These are phyloP conservation scores for Grammomys surdaster DNA, from an alignment of 2,113 vertebrate genomes.

Conservation along the genomic window DNA sequence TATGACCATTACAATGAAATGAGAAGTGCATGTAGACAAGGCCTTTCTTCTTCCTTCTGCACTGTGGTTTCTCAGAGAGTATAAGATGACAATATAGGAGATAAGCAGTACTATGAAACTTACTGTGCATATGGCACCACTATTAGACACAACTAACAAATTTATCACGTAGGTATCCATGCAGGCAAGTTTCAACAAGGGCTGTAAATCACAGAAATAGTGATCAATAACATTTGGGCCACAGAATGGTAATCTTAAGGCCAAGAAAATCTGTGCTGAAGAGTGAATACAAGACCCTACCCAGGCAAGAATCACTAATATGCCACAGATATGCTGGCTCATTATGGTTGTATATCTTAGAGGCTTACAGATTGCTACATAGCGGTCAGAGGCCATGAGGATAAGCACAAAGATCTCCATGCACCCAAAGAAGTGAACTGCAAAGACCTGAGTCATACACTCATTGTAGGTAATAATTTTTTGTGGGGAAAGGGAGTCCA, in stretches of 20 bases:
- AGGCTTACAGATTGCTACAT: not conserved
- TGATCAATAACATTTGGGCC: slow-evolving; percentile 11
- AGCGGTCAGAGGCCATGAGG: not conserved
- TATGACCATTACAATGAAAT: not conserved
- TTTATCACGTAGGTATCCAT: not conserved
- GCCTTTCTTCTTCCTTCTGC: not conserved
- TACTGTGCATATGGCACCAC: not conserved
- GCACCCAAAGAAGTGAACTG: not conserved
- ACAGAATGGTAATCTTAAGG: slow-evolving; percentile 5
- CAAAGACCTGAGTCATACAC: slow-evolving; percentile 13
- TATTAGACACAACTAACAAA: not conserved
- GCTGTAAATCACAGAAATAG: slow-evolving; percentile 10
- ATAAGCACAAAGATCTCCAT: slow-evolving; percentile 13
- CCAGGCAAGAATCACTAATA: not conserved
- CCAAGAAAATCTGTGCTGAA: not conserved
- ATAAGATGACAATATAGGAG: not conserved
- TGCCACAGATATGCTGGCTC: not conserved
- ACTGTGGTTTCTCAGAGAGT: slow-evolving; percentile 1
- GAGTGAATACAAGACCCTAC: not conserved
- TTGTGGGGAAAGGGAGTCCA: not conserved
- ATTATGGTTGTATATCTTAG: not conserved
- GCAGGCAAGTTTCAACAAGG: slow-evolving; percentile 18
- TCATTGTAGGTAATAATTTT: not conserved
- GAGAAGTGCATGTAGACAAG: not conserved
- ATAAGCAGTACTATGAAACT: not conserved